phyloP scores from a whole-genome alignment of 37 sponge, comb jelly and placozoan species.

The Petrosia ficiformis region DNA sequence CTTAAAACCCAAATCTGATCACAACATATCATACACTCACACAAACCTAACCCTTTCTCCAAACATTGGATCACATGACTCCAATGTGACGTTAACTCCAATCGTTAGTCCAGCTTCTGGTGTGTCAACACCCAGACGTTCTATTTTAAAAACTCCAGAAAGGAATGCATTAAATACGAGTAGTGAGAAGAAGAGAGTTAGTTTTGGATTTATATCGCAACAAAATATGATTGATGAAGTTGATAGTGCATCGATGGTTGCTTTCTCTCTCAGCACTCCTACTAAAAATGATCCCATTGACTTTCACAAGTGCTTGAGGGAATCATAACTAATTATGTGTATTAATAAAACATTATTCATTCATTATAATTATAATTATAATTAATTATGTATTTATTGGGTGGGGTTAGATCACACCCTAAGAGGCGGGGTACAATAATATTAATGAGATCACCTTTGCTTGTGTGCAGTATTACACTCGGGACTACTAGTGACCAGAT shows the following conservation, averaged over 20 bases:
- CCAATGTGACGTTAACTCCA: background rate
- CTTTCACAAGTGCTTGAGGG: too few species aligned
- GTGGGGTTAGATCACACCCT: too few species aligned
- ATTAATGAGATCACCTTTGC: too few species aligned
- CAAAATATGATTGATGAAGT: slow-evolving; percentile 4
- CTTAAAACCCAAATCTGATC: too few species aligned
- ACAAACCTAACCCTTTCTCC: slow-evolving; percentile 7
- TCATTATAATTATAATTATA: background rate
- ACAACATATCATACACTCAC: background rate
- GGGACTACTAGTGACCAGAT: too few species aligned
- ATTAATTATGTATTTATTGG: background rate
- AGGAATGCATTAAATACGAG: background rate
- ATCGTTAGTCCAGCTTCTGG: background rate
- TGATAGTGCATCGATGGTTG: slow-evolving; percentile 52
- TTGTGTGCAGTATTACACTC: too few species aligned
- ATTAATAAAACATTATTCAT: too few species aligned
- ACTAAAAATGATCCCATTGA: slow-evolving; percentile 48
- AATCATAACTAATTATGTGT: too few species aligned
- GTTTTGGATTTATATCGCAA: too few species aligned
- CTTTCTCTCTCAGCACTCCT: slow-evolving; percentile 57
- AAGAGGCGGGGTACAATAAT: too few species aligned
- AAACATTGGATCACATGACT: slow-evolving; percentile 16
- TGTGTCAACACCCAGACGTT: background rate
- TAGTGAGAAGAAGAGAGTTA: background rate
- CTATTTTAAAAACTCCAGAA: background rate